These are phyloP conservation scores for Dilophus febrilis DNA, from an alignment of 2,888 invertebrate species.

Conservation along the genomic window DNA sequence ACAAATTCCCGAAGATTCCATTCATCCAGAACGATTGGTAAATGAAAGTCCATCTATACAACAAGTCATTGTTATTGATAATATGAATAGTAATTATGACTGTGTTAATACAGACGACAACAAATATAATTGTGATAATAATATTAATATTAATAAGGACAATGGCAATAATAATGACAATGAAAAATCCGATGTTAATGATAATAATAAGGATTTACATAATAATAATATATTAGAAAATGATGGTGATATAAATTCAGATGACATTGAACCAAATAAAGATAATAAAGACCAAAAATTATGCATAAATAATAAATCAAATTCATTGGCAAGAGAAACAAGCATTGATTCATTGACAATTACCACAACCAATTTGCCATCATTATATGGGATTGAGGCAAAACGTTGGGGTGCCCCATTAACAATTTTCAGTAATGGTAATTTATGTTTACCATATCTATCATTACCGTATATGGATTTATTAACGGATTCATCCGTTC, in stretches of 20 bases:
- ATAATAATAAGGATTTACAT: slow-evolving; percentile 10
- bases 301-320: slow-evolving; percentile 1
- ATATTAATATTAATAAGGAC: slow-evolving; percentile 6
- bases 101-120: slow-evolving; percentile 4
- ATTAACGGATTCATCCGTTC: slow-evolving; percentile 69
- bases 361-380: slow-evolving; percentile 13
- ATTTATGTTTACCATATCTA: slow-evolving; percentile 87
- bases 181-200: slow-evolving; percentile 7
- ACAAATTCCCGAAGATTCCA: not conserved
- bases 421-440: slow-evolving; percentile 74
- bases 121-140: slow-evolving; percentile 1
- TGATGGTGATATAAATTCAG: slow-evolving; percentile 13
- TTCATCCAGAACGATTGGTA: slow-evolving; percentile 17
- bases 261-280: slow-evolving; percentile 15
- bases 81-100: slow-evolving; percentile 8
- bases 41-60: slow-evolving; percentile 20
- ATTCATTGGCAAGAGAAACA: slow-evolving; percentile 47
- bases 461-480: slow-evolving; percentile 90
- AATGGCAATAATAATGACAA: slow-evolving; percentile 5
- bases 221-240: slow-evolving; percentile 11
- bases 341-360: slow-evolving; percentile 46
- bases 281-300: slow-evolving; percentile 13
- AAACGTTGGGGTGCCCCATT: slow-evolving; percentile 72
- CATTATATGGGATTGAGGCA: slow-evolving; percentile 23
- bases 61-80: not conserved